Evolutionary conservation across 2,113 vertebrate genomes (phyloP), one percentile per base, ranked within the genome.

Genomic region (Psittacula cyanocephala): DNA sequence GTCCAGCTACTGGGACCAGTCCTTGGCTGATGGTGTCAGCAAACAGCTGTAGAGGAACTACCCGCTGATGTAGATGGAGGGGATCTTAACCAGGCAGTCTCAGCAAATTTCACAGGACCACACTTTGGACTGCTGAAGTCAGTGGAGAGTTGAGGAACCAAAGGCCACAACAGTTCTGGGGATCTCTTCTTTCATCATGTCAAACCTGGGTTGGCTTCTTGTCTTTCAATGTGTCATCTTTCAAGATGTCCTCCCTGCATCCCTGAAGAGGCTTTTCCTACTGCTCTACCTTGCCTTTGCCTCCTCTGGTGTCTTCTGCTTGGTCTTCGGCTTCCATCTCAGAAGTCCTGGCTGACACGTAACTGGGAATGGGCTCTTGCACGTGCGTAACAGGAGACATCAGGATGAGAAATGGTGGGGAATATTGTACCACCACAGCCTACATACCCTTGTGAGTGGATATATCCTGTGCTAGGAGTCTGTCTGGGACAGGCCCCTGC

Each of bases 131-230:
- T 43, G 7, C 57, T 67, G 43, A 41, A 65, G 60, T n/a, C 13
- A 10, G n/a, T 3, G 2, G 44, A 47, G 59, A 31, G n/a, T 53
- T 2, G 5, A 77, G 57, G 70, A 86, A 29, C 5, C 37, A 50
- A 12, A 4, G 5, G 27, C 59, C 2, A 0, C 0, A 0, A 50
- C 5, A 0, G 46, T 35, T 43, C 55, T 91, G 39, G 20, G 29
- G 37, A 68, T 59, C 25, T 69, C 9, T 47, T 55, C 59, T 46
- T 81, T 60, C 20, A 2, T 62, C 49, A 4, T 67, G 11, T 1
- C 28, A 41, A 4, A 4, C 29, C 9, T 65, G 37, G 4, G 10
- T 1, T 83, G 75, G 46, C 63, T 52, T 55, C 2, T 0, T 50
- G 29, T 67, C 4, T 0, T 65, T 82, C 11, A 3, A 25, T 35